Evolutionary conservation across 1,140 invertebrate species (phyloP).

Genomic region (Wasmannia auropunctata): DNA sequence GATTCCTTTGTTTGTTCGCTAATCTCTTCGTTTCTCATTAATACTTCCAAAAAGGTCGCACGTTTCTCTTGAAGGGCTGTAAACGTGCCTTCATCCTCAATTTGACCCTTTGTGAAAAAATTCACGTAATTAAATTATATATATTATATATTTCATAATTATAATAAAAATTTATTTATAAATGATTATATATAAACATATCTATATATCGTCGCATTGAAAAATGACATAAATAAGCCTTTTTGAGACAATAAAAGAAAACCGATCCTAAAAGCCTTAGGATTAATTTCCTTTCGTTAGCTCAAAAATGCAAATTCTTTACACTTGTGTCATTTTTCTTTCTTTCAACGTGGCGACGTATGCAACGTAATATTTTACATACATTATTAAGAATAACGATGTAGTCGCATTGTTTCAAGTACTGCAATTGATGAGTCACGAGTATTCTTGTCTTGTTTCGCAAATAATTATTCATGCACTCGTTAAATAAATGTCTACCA

Average conservation of each 20-base stretch:
- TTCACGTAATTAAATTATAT: slow-evolving; percentile 36
- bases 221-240: too few relatives aligned
- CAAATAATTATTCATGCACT: slow-evolving; percentile 82
- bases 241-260: too few relatives aligned
- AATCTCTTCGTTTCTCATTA: slow-evolving; percentile 17
- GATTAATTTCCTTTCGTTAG: too few relatives aligned
- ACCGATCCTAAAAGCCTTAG: too few relatives aligned
- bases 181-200: background rate
- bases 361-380: slow-evolving; percentile 76
- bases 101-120: slow-evolving; percentile 73
- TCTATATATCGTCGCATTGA: too few relatives aligned
- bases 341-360: too few relatives aligned
- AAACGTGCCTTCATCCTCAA: slow-evolving; percentile 83
- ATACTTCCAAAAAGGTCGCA: slow-evolving; percentile 72
- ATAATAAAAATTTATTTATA: background rate
- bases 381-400: slow-evolving; percentile 91
- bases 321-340: too few relatives aligned
- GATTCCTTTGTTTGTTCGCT: slow-evolving; percentile 30
- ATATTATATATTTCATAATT: too few relatives aligned
- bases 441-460: slow-evolving; percentile 87
- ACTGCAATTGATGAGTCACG: slow-evolving; percentile 94
- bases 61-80: slow-evolving; percentile 80
- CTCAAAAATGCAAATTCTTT: too few relatives aligned
- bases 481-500: slow-evolving; percentile 86
- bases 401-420: slow-evolving; percentile 89